A percentile compares a stretch with the other conserved stretches of the same genome.
These are phyloP conservation scores for Stenodera caucasica DNA, from an alignment of 2,888 invertebrate species.

Conservation along the genomic window DNA sequence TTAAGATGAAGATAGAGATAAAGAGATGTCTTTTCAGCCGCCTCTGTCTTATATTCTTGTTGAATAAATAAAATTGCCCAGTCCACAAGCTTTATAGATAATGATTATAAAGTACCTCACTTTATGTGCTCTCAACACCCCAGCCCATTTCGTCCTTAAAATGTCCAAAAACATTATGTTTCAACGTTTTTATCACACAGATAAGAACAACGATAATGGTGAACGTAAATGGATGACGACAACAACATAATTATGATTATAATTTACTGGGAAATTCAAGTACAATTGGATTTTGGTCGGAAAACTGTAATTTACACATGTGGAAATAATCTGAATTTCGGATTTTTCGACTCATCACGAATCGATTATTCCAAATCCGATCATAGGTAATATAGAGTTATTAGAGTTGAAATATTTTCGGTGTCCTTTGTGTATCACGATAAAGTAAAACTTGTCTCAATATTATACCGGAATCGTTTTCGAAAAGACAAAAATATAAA, in stretches of 20 bases:
- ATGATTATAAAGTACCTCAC: constrained; percentile 50
- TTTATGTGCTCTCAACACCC: constrained; percentile 48
- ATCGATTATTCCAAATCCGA: neutral
- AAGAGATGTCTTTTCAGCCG: constrained; percentile 16
- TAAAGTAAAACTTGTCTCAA: constrained; percentile 18
- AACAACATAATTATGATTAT: too few relatives aligned
- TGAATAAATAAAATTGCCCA: constrained; percentile 44
- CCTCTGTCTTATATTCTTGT: neutral
- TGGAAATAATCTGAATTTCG: too few relatives aligned
- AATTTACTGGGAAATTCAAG: too few relatives aligned
- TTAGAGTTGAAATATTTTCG: neutral
- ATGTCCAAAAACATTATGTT: constrained; percentile 46
- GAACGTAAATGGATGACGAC: neutral
- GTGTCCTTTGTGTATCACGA: neutral
- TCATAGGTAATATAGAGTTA: neutral
- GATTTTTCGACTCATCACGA: too few relatives aligned
- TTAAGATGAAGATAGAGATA: constrained; percentile 38
- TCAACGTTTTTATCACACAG: constrained; percentile 37
- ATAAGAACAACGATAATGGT: constrained; percentile 27
- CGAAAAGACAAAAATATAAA: constrained; percentile 40
- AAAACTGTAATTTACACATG: too few relatives aligned
- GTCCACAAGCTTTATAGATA: constrained; percentile 44
- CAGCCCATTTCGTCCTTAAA: constrained; percentile 42
- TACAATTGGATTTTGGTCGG: too few relatives aligned
- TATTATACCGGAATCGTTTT: constrained; percentile 36